Percentiles rank a stretch among this genome's conserved stretches.
Conservation (phyloP, 2,113 vertebrate species). For the Sapayoa aenigma region DNA sequence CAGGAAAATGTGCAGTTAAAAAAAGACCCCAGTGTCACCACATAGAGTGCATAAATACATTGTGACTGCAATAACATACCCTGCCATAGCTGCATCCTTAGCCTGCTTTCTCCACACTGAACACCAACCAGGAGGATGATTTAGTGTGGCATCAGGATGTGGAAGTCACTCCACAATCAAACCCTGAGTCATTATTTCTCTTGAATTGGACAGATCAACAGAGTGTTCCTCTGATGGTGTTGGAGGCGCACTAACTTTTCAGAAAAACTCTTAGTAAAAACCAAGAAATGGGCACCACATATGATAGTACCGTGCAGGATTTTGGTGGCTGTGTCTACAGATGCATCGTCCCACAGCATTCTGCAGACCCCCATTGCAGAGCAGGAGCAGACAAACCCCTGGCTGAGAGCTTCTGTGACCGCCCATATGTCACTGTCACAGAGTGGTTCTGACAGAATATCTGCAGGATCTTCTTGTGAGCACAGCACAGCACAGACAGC, state of each 20-base stretch:
- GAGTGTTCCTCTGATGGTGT: not conserved
- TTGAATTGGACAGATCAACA: not conserved
- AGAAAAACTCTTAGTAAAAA: not conserved
- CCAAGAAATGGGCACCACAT: accelerated
- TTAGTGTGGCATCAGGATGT: not conserved
- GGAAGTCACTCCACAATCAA: not conserved
- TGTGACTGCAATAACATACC: not conserved
- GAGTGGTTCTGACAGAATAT: not conserved
- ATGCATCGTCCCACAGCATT: accelerated
- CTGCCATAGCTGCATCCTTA: not conserved
- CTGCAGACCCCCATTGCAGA: accelerated
- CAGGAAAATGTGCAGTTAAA: not conserved
- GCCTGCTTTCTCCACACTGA: not conserved
- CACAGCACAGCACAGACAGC: accelerated
- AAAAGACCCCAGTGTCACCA: not conserved
- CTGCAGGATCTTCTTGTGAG: not conserved
- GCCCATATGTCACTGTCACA: accelerated
- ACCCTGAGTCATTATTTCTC: not conserved
- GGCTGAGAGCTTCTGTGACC: not conserved
- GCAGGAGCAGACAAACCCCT: not conserved
- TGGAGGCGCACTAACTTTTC: not conserved
- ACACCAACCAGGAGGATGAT: not conserved
- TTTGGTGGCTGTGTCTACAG: not conserved
- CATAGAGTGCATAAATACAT: not conserved
- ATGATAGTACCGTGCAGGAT: accelerated